phyloP scores from a whole-genome alignment of 2,888 invertebrate genomes.

The Buathra laborator region DNA sequence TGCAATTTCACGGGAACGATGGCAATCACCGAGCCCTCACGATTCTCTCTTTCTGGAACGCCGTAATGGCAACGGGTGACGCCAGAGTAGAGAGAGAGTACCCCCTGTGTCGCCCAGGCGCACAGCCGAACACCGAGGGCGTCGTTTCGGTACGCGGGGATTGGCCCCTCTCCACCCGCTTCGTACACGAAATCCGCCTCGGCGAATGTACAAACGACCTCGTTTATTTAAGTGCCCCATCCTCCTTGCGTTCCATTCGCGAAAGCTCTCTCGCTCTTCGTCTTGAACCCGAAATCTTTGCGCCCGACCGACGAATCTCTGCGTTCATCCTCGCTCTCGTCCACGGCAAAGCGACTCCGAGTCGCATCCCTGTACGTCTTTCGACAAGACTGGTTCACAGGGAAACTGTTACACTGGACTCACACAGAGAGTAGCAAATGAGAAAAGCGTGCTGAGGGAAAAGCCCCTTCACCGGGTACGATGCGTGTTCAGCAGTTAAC shows the following conservation, averaged over 20 bases:
- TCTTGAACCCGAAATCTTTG: slow-evolving; percentile 58
- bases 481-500: neutral
- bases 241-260: slow-evolving; percentile 30
- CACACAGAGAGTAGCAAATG: slow-evolving; percentile 33
- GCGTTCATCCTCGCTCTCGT: slow-evolving; percentile 57
- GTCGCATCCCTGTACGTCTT: slow-evolving; percentile 30
- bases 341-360: slow-evolving; percentile 4
- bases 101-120: slow-evolving; percentile 4
- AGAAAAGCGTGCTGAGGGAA: slow-evolving; percentile 11
- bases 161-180: slow-evolving; percentile 47
- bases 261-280: slow-evolving; percentile 48
- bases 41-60: slow-evolving; percentile 50
- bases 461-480: neutral
- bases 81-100: slow-evolving; percentile 35
- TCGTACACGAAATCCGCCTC: slow-evolving; percentile 51
- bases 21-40: slow-evolving; percentile 60
- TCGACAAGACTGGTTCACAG: neutral
- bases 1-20: slow-evolving; percentile 64
- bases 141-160: slow-evolving; percentile 52
- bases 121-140: slow-evolving; percentile 53
- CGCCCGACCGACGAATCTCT: slow-evolving; percentile 64
- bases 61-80: slow-evolving; percentile 34
- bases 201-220: slow-evolving; percentile 76
- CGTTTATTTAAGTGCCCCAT: slow-evolving; percentile 76
- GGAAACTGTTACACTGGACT: neutral